These are phyloP conservation scores for Copidosoma floridanum DNA, from an alignment of 1,140 invertebrate species.

Conservation along the genomic window DNA sequence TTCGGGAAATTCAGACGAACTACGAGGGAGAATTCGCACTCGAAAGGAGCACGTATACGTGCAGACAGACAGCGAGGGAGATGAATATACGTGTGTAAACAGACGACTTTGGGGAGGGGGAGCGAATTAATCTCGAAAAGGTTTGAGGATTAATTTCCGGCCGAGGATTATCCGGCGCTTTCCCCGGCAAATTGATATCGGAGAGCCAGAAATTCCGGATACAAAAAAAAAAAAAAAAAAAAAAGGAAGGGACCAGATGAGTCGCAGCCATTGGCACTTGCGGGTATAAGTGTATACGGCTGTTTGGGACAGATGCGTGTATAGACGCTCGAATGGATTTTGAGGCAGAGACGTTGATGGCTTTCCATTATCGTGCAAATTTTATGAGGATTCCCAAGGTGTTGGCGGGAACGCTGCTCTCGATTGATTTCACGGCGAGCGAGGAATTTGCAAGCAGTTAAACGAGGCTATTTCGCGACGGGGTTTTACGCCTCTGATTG, in stretches of 20 bases:
- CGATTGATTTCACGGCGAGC: too few species aligned
- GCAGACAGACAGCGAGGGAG: neutral
- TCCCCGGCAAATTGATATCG: conserved; percentile 3
- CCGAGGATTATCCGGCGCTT: conserved; percentile 37
- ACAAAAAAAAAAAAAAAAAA: too few species aligned
- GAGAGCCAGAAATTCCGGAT: too few species aligned
- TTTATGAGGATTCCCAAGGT: neutral
- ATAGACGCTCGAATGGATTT: neutral
- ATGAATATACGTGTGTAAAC: too few species aligned
- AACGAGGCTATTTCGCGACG: too few species aligned
- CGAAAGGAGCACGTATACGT: too few species aligned
- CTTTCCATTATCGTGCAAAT: conserved; percentile 21
- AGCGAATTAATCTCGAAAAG: conserved; percentile 44
- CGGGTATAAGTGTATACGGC: too few species aligned
- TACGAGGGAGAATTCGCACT: neutral
- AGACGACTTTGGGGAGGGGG: conserved; percentile 1
- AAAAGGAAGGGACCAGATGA: neutral
- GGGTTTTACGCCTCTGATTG: too few species aligned
- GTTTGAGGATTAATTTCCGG: conserved; percentile 48
- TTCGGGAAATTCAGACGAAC: neutral
- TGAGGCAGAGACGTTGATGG: neutral
- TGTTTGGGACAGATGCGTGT: neutral
- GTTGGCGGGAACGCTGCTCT: too few species aligned
- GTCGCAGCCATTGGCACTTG: neutral
- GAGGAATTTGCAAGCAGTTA: too few species aligned